Percentiles rank a stretch among this genome's conserved stretches.
Conservation (phyloP, 2,888 invertebrate genomes). For the Acutogordius australiensis region DNA sequence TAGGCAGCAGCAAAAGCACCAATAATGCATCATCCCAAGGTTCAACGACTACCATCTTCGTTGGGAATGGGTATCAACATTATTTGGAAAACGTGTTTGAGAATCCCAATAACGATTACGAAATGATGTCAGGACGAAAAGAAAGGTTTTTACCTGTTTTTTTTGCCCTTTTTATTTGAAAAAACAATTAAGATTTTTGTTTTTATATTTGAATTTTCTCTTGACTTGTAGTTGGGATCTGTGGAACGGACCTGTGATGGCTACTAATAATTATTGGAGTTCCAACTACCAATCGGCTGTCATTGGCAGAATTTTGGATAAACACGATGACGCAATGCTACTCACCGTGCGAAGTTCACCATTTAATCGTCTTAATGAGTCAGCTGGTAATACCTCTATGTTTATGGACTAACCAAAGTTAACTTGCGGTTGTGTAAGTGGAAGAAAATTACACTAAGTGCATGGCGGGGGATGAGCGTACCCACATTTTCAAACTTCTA, state of each 20-base stretch:
- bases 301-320: not conserved
- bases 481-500: no score
- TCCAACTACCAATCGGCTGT: not conserved
- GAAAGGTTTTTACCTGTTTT: no score
- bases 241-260: not conserved
- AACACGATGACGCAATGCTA: not conserved
- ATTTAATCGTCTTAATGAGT: not conserved
- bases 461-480: no score
- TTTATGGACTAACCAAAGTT: no score
- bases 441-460: no score
- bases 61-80: not conserved
- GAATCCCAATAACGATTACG: conserved; percentile 2
- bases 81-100: not conserved
- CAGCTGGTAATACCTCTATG: no score
- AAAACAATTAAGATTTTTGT: not conserved
- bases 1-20: not conserved
- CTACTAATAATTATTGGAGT: not conserved
- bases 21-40: not conserved
- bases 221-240: not conserved
- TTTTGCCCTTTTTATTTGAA: not conserved
- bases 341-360: not conserved
- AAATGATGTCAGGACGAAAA: not conserved
- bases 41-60: not conserved
- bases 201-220: not conserved
- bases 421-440: no score